These are phyloP conservation scores for Egretta garzetta DNA, from an alignment of 2,113 vertebrate species.

Conservation along the genomic window DNA sequence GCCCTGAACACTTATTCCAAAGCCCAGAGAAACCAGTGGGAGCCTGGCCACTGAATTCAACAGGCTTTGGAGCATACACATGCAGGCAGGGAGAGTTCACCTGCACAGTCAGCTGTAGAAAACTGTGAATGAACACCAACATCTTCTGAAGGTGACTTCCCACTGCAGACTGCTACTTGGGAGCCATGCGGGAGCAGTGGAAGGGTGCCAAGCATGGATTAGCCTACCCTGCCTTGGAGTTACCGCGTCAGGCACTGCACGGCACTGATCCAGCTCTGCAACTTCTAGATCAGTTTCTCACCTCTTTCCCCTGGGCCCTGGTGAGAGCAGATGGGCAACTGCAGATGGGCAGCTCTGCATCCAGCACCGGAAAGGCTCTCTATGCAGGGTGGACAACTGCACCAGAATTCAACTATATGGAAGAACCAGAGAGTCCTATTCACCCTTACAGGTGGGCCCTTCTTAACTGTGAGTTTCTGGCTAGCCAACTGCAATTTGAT, in stretches of 20 bases:
- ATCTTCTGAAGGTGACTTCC: not conserved
- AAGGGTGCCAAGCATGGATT: not conserved
- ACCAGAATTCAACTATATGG: not conserved
- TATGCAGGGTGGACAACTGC: not conserved
- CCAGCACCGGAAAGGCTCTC: not conserved
- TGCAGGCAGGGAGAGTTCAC: not conserved
- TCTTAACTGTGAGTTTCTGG: not conserved
- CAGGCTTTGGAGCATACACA: not conserved
- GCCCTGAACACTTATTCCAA: not conserved
- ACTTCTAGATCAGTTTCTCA: not conserved
- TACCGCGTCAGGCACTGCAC: not conserved
- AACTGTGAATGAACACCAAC: not conserved
- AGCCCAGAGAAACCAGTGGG: not conserved
- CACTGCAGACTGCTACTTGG: not conserved
- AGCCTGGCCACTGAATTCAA: not conserved
- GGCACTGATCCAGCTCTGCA: not conserved
- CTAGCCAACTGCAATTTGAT: not conserved
- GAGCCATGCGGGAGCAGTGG: not conserved
- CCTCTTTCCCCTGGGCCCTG: not conserved
- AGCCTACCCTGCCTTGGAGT: not conserved
- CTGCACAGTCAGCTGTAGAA: not conserved
- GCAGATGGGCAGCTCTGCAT: too few species aligned
- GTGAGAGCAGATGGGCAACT: not conserved
- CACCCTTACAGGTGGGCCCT: not conserved
- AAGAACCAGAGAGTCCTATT: not conserved